Evolutionary conservation across 2,113 vertebrate genomes (phyloP).

Genomic region (Ondatra zibethicus): DNA sequence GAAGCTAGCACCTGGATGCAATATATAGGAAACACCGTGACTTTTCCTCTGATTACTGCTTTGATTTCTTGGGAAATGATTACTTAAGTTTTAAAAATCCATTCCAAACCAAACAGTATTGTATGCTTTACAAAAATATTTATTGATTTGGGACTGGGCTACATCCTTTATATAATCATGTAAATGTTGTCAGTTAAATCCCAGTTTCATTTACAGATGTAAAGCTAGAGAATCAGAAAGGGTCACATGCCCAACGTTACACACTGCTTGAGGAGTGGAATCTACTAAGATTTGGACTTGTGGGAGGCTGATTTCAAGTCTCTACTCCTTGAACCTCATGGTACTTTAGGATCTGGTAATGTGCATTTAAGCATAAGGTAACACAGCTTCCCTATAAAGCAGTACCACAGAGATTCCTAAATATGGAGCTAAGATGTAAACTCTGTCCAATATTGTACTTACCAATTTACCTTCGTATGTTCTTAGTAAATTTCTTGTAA

Average conservation of each 20-base stretch:
- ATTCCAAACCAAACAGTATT: not conserved
- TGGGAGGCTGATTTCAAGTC: not conserved
- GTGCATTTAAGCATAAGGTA: slow-evolving; percentile 28
- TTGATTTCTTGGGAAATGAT: slow-evolving; percentile 16
- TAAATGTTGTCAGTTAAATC: not conserved
- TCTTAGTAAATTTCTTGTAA: not conserved
- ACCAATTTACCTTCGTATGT: not conserved
- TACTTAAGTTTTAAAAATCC: not conserved
- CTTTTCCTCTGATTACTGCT: slow-evolving; percentile 41
- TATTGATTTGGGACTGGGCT: slow-evolving; percentile 21
- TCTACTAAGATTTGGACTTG: not conserved
- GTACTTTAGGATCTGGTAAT: slow-evolving; percentile 12
- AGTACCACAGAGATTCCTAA: not conserved
- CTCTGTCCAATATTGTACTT: not conserved
- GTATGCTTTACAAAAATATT: slow-evolving; percentile 31
- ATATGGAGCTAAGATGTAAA: not conserved
- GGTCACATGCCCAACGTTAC: not conserved
- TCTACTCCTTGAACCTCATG: not conserved
- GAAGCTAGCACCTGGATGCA: slow-evolving; percentile 35
- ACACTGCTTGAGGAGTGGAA: not conserved
- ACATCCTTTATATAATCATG: not conserved
- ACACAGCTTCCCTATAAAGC: not conserved
- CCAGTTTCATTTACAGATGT: not conserved
- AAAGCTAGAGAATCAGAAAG: not conserved
- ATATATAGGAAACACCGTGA: not conserved